Percentiles rank a stretch among this genome's conserved stretches.
These are phyloP conservation scores for Sycophila sp. DNA, from an alignment of 1,140 invertebrate genomes.

Conservation along the genomic window DNA sequence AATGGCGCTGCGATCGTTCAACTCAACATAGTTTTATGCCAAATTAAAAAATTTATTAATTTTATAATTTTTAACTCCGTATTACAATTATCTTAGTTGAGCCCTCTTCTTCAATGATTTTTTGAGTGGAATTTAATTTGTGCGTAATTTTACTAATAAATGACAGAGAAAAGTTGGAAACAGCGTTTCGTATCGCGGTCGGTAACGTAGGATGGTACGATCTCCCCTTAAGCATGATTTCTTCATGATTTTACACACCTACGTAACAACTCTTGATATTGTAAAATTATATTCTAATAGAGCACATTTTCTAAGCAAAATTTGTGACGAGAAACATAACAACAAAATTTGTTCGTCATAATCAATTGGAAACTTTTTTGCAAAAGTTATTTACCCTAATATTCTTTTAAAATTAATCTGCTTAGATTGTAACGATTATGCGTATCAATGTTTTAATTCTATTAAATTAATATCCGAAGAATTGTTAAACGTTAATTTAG, in stretches of 20 bases:
- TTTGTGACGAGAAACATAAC: background rate
- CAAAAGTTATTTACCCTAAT: background rate
- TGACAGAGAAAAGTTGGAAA: too few relatives aligned
- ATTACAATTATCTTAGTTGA: too few relatives aligned
- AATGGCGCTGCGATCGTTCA: too few relatives aligned
- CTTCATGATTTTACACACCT: background rate
- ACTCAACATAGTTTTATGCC: too few relatives aligned
- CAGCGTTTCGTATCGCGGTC: too few relatives aligned
- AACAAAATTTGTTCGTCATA: background rate
- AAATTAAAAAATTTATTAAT: too few relatives aligned
- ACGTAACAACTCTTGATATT: background rate
- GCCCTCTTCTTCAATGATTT: too few relatives aligned
- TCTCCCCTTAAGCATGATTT: background rate
- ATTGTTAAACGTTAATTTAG: background rate
- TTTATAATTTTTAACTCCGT: too few relatives aligned
- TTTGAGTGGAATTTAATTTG: too few relatives aligned
- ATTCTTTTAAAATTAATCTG: background rate
- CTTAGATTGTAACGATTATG: background rate
- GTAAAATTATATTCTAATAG: background rate
- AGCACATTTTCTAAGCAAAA: background rate
- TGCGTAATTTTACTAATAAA: too few relatives aligned
- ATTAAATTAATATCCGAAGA: background rate
- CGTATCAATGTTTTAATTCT: background rate
- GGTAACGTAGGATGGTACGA: too few relatives aligned
- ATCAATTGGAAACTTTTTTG: background rate